phyloP scores from a whole-genome alignment of 1,140 invertebrate genomes.

The Gryon sp. region DNA sequence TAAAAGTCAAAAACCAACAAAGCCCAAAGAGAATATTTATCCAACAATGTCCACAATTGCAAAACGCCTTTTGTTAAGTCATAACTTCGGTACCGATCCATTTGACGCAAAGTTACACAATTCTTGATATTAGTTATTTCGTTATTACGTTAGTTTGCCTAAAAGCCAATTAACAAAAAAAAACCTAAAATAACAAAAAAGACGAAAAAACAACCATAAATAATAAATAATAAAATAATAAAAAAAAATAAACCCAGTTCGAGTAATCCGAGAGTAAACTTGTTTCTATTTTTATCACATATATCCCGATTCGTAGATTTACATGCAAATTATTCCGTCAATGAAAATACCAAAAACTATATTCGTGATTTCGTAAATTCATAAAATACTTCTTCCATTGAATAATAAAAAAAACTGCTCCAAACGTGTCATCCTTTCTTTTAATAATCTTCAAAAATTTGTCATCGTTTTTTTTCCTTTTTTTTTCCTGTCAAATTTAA shows the following conservation, averaged over 20 bases:
- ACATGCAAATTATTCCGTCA: conserved; percentile 47
- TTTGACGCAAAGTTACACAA: conserved; percentile 17
- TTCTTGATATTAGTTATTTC: too few relatives aligned
- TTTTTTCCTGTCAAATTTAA: too few relatives aligned
- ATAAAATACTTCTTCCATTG: conserved; percentile 36
- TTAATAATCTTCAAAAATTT: too few relatives aligned
- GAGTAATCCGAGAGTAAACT: conserved; percentile 27
- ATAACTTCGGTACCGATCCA: conserved; percentile 5
- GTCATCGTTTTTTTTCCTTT: too few relatives aligned
- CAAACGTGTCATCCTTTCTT: not conserved
- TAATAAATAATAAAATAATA: too few relatives aligned
- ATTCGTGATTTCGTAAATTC: conserved; percentile 45
- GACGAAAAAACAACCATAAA: too few relatives aligned
- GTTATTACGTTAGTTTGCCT: conserved; percentile 25
- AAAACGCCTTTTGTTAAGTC: conserved; percentile 1
- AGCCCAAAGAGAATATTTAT: conserved; percentile 1
- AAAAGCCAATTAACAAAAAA: conserved; percentile 18
- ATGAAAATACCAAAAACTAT: conserved; percentile 20
- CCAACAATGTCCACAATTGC: not conserved
- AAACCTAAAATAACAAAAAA: too few relatives aligned
- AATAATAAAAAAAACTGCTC: conserved; percentile 19
- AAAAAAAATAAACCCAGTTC: too few relatives aligned
- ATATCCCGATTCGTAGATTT: conserved; percentile 16
- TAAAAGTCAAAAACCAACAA: conserved; percentile 6
- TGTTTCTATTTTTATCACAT: conserved; percentile 37